Base-by-base conservation (phyloP, 2,888 invertebrate genomes). In the Ochropleura plecta region DNA sequence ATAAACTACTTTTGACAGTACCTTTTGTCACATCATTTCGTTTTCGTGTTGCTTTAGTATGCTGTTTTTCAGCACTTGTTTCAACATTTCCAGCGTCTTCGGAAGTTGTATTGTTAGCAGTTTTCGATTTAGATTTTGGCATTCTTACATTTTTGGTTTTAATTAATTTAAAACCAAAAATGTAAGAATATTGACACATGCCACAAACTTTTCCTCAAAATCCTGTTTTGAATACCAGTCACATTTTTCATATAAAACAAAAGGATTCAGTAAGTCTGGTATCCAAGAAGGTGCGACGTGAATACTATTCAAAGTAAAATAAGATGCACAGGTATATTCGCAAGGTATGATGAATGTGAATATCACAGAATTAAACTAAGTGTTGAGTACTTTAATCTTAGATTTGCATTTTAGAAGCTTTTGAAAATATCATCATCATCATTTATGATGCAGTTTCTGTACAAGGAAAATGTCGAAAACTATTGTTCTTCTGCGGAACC, bases 401-500 rank as follows among this genome's bases (percentile, higher is more conserved):
- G 14, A 57, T 57, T 30, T 7, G 14, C 8, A 8, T 30, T 30
- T 30, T 7, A 30, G 57, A 57, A 57, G 57, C 14, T 30, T 57
- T 57, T 57, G 57, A 57, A 30, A n/a, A 0, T 60, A 12, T 44
- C 5, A 9, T n/a, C n/a, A n/a, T n/a, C n/a, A n/a, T 6, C 8
- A 49, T 40, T 14, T 42, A 5, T 44, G 10, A 16, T 40, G 49
- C 5, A 6, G 8, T 12, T 16, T 3, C 4, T 40, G 10, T 42
- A 40, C 4, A 16, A 44, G 8, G 8, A 46, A 51, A 30, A 3
- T 40, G 51, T 20, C 9, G 0, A 51, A n/a, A 44, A 42, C n/a
- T 40, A 49, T 55, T 49, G 30, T 44, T n/a, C 4, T 3, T 55
- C 49, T 63, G 30, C 86, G 73, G 86, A 87, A 86, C 86, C 86